Evolutionary conservation across 2,113 vertebrate genomes (phyloP).

Genomic region (Cercopithecus mona): DNA sequence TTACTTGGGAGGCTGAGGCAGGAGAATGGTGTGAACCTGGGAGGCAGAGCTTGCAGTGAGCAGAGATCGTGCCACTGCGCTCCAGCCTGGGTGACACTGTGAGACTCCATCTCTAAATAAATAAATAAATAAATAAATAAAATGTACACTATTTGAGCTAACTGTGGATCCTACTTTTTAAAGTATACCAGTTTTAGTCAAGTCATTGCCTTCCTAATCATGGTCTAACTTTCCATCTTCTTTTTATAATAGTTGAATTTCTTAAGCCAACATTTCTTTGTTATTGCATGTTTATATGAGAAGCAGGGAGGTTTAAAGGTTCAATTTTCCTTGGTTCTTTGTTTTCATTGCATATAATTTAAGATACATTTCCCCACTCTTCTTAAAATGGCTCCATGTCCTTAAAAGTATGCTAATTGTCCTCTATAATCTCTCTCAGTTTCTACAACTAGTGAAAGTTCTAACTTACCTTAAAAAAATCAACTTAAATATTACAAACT

Average conservation of each 20-base stretch:
- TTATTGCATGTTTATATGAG: neutral
- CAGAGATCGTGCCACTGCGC: too few species aligned
- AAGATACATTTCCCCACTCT: neutral
- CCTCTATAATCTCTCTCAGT: neutral
- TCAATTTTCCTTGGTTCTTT: neutral
- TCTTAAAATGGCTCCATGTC: neutral
- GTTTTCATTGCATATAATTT: neutral
- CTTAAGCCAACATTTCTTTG: neutral
- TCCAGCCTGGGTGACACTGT: too few species aligned
- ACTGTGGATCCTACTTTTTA: neutral
- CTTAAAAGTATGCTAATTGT: neutral
- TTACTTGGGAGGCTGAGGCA: too few species aligned
- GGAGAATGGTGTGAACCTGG: too few species aligned
- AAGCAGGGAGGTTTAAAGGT: neutral
- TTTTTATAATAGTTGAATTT: neutral
- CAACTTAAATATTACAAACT: neutral
- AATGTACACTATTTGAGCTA: too few species aligned
- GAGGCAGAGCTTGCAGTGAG: too few species aligned
- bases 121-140: too few species aligned
- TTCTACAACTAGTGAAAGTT: constrained; percentile 15
- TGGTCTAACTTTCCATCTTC: neutral
- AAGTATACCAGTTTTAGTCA: neutral
- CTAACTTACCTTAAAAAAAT: neutral
- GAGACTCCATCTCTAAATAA: too few species aligned
- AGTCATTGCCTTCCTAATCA: neutral